Conservation (phyloP, 1,140 invertebrate genomes). For the Leucophenga varia region DNA sequence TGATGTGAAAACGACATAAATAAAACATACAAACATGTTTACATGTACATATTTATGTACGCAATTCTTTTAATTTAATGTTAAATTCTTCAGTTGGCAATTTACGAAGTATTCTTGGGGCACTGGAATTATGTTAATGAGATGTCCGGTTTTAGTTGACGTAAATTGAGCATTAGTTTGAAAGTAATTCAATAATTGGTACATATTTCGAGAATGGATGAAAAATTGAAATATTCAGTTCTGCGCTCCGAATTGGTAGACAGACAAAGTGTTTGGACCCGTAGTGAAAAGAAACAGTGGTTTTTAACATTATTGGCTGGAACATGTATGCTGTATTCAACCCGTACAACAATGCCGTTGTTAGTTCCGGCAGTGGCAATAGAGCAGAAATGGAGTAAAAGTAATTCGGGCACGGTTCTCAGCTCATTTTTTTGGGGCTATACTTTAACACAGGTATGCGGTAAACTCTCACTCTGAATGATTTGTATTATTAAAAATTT, state of each 20-base stretch:
- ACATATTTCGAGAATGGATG: conserved; percentile 46
- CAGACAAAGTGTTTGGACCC: conserved; percentile 50
- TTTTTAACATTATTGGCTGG: conserved; percentile 66
- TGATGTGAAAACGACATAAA: no score
- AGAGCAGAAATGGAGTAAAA: conserved; percentile 71
- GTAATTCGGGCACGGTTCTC: conserved; percentile 69
- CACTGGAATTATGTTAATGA: no score
- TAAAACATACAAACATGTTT: no score
- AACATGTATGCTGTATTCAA: conserved; percentile 68
- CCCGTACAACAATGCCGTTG: conserved; percentile 69
- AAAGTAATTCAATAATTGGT: no score
- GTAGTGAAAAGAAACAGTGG: conserved; percentile 62
- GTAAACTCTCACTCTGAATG: conserved; percentile 39
- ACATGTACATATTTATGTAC: no score
- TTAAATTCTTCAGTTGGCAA: no score
- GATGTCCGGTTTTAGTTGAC: no score
- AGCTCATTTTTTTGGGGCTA: conserved; percentile 81
- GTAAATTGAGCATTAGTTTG: no score
- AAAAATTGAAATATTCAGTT: conserved; percentile 54
- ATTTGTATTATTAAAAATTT: conserved; percentile 27
- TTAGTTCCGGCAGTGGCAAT: conserved; percentile 66
- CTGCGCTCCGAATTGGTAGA: conserved; percentile 49
- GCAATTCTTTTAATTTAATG: no score
- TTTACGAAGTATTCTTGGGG: no score
- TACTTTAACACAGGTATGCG: conserved; percentile 67